Conservation (phyloP, 2,113 vertebrate genomes). For the Sceloporus undulatus region DNA sequence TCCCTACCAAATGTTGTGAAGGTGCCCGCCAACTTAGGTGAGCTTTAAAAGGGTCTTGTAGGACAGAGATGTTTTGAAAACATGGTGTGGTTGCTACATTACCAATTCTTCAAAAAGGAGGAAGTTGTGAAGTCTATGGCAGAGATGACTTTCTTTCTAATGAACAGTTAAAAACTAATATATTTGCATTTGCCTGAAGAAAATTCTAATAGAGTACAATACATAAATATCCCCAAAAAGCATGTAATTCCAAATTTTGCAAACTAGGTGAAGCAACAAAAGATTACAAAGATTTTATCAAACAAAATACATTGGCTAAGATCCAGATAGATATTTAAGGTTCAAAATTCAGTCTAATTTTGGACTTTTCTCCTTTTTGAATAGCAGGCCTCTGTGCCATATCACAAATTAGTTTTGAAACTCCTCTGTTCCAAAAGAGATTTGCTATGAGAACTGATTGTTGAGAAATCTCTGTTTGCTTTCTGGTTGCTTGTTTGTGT, state of each 20-base stretch:
- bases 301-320: not conserved
- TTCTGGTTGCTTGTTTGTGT: not conserved
- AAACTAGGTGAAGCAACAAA: not conserved
- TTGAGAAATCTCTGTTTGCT: not conserved
- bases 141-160: not conserved
- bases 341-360: not conserved
- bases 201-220: not conserved
- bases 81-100: conserved; percentile 34
- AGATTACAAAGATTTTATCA: not conserved
- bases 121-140: not conserved
- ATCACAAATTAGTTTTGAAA: conserved; percentile 10
- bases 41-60: no score
- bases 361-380: not conserved
- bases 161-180: not conserved
- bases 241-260: not conserved
- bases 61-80: not conserved
- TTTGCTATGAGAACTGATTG: not conserved
- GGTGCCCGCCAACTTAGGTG: no score
- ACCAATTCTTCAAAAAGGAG: not conserved
- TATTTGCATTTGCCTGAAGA: conserved; percentile 11
- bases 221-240: not conserved
- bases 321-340: not conserved
- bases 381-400: not conserved
- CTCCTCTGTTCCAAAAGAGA: not conserved
- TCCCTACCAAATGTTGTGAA: no score